Percentiles rank a stretch among this genome's conserved stretches.
These are phyloP conservation scores for Ectropis crepuscularia DNA, from an alignment of 2,888 invertebrate genomes.

Conservation along the genomic window DNA sequence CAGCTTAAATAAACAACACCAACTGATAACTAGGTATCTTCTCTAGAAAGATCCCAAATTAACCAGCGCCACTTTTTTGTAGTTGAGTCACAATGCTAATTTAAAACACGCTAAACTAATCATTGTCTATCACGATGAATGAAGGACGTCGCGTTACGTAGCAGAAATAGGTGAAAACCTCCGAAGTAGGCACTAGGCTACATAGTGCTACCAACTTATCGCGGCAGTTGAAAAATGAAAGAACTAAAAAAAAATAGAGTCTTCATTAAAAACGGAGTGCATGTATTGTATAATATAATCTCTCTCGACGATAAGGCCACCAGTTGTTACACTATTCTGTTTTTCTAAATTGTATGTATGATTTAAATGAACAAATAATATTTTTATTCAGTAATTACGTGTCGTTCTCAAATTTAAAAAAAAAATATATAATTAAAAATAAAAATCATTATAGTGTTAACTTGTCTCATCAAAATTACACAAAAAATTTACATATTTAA, in stretches of 20 bases:
- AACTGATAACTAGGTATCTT: not conserved
- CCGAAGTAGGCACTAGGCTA: constrained; percentile 1
- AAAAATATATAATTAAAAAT: too few relatives aligned
- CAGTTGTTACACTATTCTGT: too few relatives aligned
- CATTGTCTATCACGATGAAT: constrained; percentile 10
- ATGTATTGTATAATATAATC: too few relatives aligned
- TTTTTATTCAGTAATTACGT: too few relatives aligned
- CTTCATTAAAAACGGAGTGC: too few relatives aligned
- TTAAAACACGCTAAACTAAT: constrained; percentile 1
- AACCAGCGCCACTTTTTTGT: not conserved
- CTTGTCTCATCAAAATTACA: too few relatives aligned
- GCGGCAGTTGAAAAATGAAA: not conserved
- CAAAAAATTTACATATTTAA: too few relatives aligned
- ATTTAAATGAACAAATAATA: too few relatives aligned
- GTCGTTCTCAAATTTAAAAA: too few relatives aligned
- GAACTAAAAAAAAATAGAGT: not conserved
- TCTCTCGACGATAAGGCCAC: too few relatives aligned
- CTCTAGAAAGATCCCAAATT: not conserved
- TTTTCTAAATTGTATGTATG: too few relatives aligned
- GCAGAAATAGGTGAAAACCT: constrained; percentile 18
- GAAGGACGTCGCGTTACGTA: constrained; percentile 9
- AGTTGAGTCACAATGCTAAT: not conserved
- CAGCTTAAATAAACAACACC: not conserved
- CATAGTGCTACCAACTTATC: not conserved
- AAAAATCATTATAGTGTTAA: too few relatives aligned